These are phyloP conservation scores for Corydoras maculifer DNA, from an alignment of 2,113 vertebrate species.

Conservation along the genomic window DNA sequence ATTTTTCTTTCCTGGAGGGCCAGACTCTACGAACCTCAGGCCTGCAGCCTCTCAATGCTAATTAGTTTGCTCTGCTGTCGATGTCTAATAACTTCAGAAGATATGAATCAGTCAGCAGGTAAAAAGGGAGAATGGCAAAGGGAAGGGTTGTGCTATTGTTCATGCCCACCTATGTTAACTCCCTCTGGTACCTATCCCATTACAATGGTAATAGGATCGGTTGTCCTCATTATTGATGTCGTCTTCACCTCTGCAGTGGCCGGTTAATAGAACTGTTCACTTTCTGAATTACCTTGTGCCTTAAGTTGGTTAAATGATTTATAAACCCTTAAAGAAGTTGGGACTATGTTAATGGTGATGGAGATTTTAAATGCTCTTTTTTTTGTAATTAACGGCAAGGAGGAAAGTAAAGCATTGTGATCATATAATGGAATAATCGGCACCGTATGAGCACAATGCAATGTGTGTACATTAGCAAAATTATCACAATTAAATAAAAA, in stretches of 20 bases:
- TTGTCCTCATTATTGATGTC: conserved; percentile 55
- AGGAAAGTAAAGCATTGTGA: no score
- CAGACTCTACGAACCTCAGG: no score
- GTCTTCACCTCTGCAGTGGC: conserved; percentile 46
- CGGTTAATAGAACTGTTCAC: conserved; percentile 49
- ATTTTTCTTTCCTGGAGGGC: no score
- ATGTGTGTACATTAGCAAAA: no score
- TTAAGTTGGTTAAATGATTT: conserved; percentile 55
- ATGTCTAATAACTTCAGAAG: not conserved
- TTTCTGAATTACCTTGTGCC: conserved; percentile 39
- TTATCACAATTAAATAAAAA: no score
- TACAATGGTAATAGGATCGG: conserved; percentile 65
- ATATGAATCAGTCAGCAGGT: not conserved
- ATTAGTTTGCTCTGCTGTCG: not conserved
- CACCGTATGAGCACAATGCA: no score
- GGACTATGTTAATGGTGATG: conserved; percentile 46
- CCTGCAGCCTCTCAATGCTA: no score
- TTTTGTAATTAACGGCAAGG: no score
- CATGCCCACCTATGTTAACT: conserved; percentile 42
- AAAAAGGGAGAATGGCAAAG: conserved; percentile 2
- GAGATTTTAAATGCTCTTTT: conserved; percentile 7
- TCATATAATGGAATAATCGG: no score
- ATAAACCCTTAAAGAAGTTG: conserved; percentile 37
- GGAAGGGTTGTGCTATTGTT: conserved; percentile 35
- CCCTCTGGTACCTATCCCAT: conserved; percentile 55